These are phyloP conservation scores for Chrosomus eos DNA, from an alignment of 2,797 vertebrate genomes.

Conservation along the genomic window DNA sequence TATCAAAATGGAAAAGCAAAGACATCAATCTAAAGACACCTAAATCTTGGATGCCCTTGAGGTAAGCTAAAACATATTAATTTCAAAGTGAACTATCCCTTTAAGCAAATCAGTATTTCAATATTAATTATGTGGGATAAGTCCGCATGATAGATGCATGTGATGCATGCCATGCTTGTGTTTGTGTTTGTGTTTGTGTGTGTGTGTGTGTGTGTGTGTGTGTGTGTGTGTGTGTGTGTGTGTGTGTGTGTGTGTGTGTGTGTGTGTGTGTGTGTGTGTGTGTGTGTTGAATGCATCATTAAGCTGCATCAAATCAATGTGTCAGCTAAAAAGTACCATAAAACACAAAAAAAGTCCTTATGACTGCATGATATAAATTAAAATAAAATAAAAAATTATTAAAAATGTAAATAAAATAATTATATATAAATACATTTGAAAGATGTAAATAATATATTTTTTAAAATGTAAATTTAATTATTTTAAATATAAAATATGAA, in stretches of 20 bases:
- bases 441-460: not conserved
- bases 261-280: not conserved
- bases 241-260: conserved; percentile 35
- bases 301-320: not conserved
- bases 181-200: conserved; percentile 9
- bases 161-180: not conserved
- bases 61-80: no score
- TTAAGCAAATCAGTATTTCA: no score
- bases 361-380: not conserved
- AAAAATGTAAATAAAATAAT: not conserved
- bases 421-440: no score
- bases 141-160: not conserved
- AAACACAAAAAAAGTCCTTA: not conserved
- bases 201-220: not conserved
- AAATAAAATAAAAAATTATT: not conserved
- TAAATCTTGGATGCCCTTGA: no score
- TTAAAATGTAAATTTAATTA: not conserved
- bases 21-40: no score
- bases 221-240: not conserved
- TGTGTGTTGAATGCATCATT: not conserved
- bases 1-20: no score
- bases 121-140: not conserved
- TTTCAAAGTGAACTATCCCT: no score
- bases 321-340: not conserved
- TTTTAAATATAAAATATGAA: not conserved